phyloP scores from a whole-genome alignment of 2,113 vertebrate genomes.

The Anoura caudifer region DNA sequence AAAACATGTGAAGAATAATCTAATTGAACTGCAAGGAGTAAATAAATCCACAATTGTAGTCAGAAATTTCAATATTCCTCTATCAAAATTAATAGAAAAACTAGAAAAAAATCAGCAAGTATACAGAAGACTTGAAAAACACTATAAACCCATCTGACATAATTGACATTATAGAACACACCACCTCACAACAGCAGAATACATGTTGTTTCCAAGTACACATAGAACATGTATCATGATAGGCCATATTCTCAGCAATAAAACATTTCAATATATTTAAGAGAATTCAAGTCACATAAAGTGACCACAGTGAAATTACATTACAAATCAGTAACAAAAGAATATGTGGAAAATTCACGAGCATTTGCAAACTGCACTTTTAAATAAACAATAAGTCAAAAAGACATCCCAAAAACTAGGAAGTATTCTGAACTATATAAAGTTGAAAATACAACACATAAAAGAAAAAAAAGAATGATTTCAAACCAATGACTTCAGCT shows the following conservation, averaged over 20 bases:
- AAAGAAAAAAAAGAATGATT: not conserved
- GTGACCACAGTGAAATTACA: not conserved
- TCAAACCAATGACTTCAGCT: not conserved
- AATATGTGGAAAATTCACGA: not conserved
- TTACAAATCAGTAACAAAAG: not conserved
- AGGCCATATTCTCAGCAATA: not conserved
- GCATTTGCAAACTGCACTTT: not conserved
- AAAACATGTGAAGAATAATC: not conserved
- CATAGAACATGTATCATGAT: not conserved
- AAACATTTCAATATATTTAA: not conserved
- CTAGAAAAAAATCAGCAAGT: not conserved
- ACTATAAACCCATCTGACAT: not conserved
- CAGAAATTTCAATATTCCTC: not conserved
- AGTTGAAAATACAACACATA: not conserved
- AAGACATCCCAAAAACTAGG: not conserved
- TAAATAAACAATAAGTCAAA: not conserved
- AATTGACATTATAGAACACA: not conserved
- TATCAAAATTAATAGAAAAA: not conserved
- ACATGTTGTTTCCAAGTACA: not conserved
- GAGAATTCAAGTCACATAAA: not conserved
- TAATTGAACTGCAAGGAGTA: not conserved
- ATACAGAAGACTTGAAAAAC: not conserved
- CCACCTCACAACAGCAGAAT: not conserved
- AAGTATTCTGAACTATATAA: not conserved
- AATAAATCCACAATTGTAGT: not conserved